These are phyloP conservation scores for Cosmia trapezina DNA, from an alignment of 2,888 invertebrate species.

Conservation along the genomic window DNA sequence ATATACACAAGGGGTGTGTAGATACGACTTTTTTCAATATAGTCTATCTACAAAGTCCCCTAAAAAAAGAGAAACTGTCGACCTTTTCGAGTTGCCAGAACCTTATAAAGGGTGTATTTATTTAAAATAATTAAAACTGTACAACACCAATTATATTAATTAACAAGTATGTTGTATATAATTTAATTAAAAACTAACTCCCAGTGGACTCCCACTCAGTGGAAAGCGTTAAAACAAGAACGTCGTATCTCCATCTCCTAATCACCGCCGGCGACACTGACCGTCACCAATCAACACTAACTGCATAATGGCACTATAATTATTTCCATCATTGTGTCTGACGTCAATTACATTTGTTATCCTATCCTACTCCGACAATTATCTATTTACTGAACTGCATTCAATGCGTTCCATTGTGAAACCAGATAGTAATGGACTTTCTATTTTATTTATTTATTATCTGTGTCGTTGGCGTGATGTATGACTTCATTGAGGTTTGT, in stretches of 20 bases:
- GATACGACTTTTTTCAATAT: too few relatives aligned
- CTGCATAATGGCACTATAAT: conserved; percentile 64
- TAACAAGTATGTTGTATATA: background rate
- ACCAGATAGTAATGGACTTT: conserved; percentile 43
- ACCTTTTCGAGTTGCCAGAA: too few relatives aligned
- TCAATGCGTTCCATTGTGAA: conserved; percentile 42
- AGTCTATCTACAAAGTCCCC: too few relatives aligned
- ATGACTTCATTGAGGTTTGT: conserved; percentile 46
- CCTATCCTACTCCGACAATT: conserved; percentile 51
- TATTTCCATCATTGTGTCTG: conserved; percentile 62
- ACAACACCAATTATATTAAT: too few relatives aligned
- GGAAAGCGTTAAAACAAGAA: background rate
- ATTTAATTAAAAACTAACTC: background rate
- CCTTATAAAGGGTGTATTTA: too few relatives aligned
- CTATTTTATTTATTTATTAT: conserved; percentile 53
- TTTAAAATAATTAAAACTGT: too few relatives aligned
- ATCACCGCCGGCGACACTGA: conserved; percentile 37
- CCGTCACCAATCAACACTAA: conserved; percentile 51
- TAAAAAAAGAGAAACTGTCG: too few relatives aligned
- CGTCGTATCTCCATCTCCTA: conserved; percentile 11
- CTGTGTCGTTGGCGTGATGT: conserved; percentile 35
- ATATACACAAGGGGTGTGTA: too few relatives aligned
- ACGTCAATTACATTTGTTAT: conserved; percentile 65
- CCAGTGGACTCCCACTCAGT: background rate
- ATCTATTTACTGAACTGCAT: conserved; percentile 50